phyloP scores from a whole-genome alignment of 2,797 vertebrate genomes.

The Urosaurus nigricauda region DNA sequence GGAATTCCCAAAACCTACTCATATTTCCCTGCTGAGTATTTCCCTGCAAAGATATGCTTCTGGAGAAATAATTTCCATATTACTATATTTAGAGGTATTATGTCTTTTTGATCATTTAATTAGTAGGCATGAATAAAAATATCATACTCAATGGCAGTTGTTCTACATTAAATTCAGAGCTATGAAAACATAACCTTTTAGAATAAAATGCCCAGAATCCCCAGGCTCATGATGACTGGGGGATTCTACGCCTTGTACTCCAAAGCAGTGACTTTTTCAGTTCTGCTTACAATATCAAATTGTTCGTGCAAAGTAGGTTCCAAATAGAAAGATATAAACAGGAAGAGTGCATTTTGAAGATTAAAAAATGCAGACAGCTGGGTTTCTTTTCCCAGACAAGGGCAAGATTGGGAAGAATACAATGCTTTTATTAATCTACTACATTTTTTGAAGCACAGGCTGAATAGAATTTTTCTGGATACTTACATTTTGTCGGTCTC shows the following conservation, averaged over 20 bases:
- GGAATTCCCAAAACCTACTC: background rate
- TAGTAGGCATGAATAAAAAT: background rate
- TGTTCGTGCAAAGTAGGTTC: background rate
- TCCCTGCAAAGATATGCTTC: background rate
- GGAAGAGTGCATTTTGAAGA: constrained; percentile 8
- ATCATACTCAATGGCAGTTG: background rate
- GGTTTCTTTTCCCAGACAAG: background rate
- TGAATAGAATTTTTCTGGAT: constrained; percentile 1
- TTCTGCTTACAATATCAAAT: background rate
- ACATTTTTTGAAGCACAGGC: background rate
- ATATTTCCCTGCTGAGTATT: background rate
- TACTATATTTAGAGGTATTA: background rate
- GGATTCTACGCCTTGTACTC: too few species aligned
- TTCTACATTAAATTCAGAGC: too few species aligned
- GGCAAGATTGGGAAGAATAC: background rate
- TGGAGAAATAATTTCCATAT: too few species aligned
- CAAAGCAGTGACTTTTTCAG: too few species aligned
- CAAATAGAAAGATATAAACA: background rate
- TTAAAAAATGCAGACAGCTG: background rate
- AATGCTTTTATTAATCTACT: background rate
- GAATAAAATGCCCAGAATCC: too few species aligned
- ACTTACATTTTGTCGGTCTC: constrained; percentile 97
- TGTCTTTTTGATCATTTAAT: background rate
- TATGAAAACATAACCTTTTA: too few species aligned
- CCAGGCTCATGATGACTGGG: too few species aligned